phyloP scores from a whole-genome alignment of 2,113 vertebrate species.

The Rhinopomastus cyanomelas region DNA sequence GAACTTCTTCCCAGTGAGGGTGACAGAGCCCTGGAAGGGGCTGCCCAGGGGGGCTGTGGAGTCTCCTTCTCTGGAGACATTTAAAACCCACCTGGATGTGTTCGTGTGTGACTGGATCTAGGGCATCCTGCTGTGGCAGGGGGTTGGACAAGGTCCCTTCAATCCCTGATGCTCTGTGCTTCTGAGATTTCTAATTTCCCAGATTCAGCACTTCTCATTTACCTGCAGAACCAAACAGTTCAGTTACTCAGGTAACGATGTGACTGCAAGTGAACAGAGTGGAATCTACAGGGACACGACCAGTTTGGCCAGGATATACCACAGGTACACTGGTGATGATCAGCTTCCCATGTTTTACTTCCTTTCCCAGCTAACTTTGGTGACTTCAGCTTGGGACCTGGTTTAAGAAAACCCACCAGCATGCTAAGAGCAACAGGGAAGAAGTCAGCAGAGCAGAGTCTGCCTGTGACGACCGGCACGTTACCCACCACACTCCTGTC shows the following conservation, averaged over 20 bases:
- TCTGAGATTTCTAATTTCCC: neutral
- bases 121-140: no score
- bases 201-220: neutral
- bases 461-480: neutral
- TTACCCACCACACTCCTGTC: neutral
- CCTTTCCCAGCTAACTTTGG: neutral
- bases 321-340: neutral
- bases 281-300: neutral
- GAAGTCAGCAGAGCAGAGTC: neutral
- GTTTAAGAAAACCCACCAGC: neutral
- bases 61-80: no score
- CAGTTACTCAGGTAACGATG: neutral
- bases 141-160: no score
- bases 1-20: no score
- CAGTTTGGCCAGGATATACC: neutral
- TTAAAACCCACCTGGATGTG: no score
- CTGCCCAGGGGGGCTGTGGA: no score
- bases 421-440: neutral
- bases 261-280: neutral
- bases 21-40: no score
- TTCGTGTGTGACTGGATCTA: no score
- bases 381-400: neutral
- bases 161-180: no score
- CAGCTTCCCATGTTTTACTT: neutral
- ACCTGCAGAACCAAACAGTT: neutral